Base-by-base conservation (phyloP, 2,113 vertebrate genomes). In the Vidua macroura region DNA sequence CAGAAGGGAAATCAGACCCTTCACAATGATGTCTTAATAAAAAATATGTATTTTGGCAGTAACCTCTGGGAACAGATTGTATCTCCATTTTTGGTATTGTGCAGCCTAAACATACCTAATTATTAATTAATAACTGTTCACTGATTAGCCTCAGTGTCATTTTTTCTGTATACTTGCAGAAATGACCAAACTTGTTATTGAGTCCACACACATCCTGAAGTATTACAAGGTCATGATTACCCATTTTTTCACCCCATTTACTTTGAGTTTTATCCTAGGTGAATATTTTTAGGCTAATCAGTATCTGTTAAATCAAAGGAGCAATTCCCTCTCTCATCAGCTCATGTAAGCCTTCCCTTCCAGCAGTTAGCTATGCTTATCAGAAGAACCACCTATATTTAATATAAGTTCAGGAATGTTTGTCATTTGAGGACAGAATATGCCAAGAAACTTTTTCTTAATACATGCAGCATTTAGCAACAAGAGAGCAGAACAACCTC, bases 211-310 rank as follows among this genome's bases (percentile, higher is more conserved):
- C 70, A 91, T 46, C 53, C 74, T 49, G 44, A 46, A 23, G 12
- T 58, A 43, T 66, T 87, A 75, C 1, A 4, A 86, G 66, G 46
- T 64, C 49, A 43, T 39, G n/a, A 62, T 94, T 89, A 87, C 35
- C n/a, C 23, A 43, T 6, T 87, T 6, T 87, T 75, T 17, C 13
- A 62, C 66, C 41, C 52, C 56, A 67, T 81, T 96, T 78, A 37
- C 86, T 84, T 86, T 56, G 68, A 73, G 73, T 83, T 93, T 86
- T 53, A 62, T 27, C 44, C 33, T 51, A 66, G 73, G 59, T 55
- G 74, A 93, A 79, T 93, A 96, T 92, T 95, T 94, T 92, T 91
- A 94, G 83, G 62, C 49, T 72, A 92, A 94, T 90, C 93, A 92
- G 53, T 53, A 39, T 39, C 67, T 84, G 28, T 56, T 86, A 83